Base-by-base conservation (phyloP, 2,888 invertebrate species). In the Lasioglossum pauxillum region DNA sequence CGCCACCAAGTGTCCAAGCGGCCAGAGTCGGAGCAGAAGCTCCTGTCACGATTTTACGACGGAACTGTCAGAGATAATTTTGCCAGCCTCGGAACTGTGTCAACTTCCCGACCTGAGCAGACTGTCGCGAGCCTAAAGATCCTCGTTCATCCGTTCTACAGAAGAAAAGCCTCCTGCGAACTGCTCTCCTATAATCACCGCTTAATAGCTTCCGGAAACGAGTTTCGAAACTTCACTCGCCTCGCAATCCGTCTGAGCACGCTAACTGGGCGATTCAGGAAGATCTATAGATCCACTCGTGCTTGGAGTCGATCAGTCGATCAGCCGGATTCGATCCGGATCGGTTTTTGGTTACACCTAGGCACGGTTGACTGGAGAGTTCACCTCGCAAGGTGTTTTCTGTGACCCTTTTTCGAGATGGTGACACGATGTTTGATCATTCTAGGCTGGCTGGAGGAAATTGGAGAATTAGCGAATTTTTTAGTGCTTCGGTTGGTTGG, bases 181-280 rank as follows among this genome's bases (percentile, higher is more conserved):
- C 27, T 49, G 53, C 83, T 35, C 44, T 67, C 35, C 67, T 53
- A 19, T n/a, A 76, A 74, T 81, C 53, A 38, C 35, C 38, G 53
- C 64, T 71, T 71, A 67, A 74, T 81, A 57, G 75, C 23, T 73
- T 76, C 12, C 75, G 72, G 44, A 84, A 84, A 84, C 67, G 80
- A 86, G 79, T 84, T 84, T 14, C 38, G 38, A 81, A 86, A 80
- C 84, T 86, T 73, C 14, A 2, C 60, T 31, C 60, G 60, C 60
- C 60, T 60, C 60, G 60, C 27, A 60, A 60, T 60, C 7, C 60
- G n/a, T 60, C 60, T 60, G 44, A 44, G 60, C 27, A 14, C 14
- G 16, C 14, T 1, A 27, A 60, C 60, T 60, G 60, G 1, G 27
- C 60, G 60, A 60, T 60, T 27, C 60, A 5, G 14, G 14, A 14